These are phyloP conservation scores for Pomatostomus ruficeps DNA, from an alignment of 2,113 vertebrate genomes.

Conservation along the genomic window DNA sequence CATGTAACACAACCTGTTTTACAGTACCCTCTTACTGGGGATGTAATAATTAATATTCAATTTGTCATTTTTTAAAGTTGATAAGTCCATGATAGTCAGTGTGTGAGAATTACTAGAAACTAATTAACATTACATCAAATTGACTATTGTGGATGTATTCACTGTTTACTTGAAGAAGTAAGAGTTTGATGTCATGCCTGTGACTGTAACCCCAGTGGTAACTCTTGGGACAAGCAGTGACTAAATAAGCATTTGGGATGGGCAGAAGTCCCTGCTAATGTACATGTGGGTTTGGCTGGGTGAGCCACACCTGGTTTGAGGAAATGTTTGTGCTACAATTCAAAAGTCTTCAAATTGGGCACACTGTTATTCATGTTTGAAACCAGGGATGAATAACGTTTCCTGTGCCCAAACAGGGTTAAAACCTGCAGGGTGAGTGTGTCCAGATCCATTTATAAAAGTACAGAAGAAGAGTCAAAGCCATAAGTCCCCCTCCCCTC, in stretches of 20 bases:
- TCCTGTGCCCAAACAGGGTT: neutral
- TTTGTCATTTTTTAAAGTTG: neutral
- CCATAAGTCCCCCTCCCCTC: neutral
- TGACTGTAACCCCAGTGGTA: neutral
- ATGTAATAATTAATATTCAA: neutral
- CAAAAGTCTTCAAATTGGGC: neutral
- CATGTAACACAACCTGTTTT: neutral
- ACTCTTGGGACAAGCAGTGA: neutral
- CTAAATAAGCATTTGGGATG: neutral
- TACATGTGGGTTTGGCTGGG: neutral
- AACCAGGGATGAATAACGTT: neutral
- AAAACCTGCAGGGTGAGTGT: neutral
- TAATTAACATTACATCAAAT: neutral
- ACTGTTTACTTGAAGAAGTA: neutral
- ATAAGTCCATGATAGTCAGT: neutral
- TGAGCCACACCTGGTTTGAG: neutral
- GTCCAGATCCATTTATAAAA: neutral
- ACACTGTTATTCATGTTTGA: neutral
- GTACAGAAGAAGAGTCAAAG: neutral
- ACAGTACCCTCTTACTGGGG: neutral
- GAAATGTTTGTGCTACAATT: neutral
- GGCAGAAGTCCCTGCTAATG: neutral
- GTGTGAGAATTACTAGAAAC: neutral
- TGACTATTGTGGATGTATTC: neutral
- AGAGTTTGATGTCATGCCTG: neutral